phyloP scores from a whole-genome alignment of 2,113 vertebrate genomes.

The Coptodon bakossiorum region DNA sequence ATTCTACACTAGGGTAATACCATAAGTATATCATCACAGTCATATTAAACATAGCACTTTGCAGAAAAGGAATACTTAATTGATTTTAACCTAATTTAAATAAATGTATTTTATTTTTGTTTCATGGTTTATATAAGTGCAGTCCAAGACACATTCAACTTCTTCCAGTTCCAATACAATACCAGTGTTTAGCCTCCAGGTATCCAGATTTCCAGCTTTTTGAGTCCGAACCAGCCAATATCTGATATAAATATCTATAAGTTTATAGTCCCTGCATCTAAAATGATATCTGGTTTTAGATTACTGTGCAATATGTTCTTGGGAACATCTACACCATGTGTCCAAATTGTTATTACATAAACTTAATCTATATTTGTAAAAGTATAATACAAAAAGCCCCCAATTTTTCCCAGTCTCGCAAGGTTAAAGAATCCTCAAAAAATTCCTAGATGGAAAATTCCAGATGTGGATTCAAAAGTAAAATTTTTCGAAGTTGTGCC shows the following conservation, averaged over 20 bases:
- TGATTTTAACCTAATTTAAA: not conserved
- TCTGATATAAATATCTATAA: not conserved
- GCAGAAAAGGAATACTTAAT: not conserved
- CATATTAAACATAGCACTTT: not conserved
- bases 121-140: not conserved
- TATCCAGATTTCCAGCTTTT: not conserved
- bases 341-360: fast-evolving
- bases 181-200: not conserved
- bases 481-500: fast-evolving
- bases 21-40: not conserved
- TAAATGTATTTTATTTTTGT: not conserved
- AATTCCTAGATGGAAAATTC: not conserved
- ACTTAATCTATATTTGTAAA: not conserved
- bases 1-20: not conserved
- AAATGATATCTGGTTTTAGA: not conserved
- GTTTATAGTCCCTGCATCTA: not conserved
- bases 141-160: not conserved
- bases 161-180: not conserved
- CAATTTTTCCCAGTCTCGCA: not conserved
- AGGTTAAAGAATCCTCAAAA: not conserved
- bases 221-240: fast-evolving
- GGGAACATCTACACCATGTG: not conserved
- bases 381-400: not conserved
- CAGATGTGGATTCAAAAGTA: not conserved
- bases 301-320: not conserved